Conservation (phyloP, 2,113 vertebrate genomes). For the Micromys minutus region DNA sequence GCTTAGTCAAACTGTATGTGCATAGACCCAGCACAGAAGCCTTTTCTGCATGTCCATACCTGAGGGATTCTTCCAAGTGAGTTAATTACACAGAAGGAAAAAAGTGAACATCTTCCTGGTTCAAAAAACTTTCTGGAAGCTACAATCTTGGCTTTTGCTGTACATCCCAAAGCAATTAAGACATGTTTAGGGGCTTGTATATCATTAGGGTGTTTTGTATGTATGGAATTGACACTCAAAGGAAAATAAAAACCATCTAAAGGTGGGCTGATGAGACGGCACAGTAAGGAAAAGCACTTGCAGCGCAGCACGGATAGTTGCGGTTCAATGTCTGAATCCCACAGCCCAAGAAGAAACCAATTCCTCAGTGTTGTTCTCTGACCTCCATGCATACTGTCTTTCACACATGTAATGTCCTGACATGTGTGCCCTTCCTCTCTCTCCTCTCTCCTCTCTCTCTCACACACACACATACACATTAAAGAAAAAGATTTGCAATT, state of each 20-base stretch:
- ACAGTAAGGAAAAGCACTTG: not conserved
- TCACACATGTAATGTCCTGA: not conserved
- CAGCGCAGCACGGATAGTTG: not conserved
- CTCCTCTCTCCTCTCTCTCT: too few relatives aligned
- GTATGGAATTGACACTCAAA: not conserved
- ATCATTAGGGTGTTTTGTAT: conserved; percentile 6
- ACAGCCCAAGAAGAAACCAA: not conserved
- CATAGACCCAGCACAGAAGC: not conserved
- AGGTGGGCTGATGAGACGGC: not conserved
- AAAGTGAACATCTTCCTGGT: not conserved
- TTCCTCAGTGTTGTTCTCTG: not conserved
- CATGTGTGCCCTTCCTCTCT: not conserved
- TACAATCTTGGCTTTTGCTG: not conserved
- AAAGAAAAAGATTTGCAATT: conserved; percentile 15
- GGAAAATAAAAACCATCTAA: not conserved
- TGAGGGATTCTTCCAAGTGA: not conserved
- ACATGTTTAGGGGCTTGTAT: not conserved
- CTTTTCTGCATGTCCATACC: not conserved
- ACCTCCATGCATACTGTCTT: not conserved
- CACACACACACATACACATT: not conserved
- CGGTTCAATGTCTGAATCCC: not conserved
- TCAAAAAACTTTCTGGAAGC: not conserved
- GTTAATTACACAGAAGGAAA: not conserved
- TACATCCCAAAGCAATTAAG: not conserved
- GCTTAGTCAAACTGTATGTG: not conserved